Base-by-base conservation (phyloP, 2,888 invertebrate species). In the Scrobipalpa costella region DNA sequence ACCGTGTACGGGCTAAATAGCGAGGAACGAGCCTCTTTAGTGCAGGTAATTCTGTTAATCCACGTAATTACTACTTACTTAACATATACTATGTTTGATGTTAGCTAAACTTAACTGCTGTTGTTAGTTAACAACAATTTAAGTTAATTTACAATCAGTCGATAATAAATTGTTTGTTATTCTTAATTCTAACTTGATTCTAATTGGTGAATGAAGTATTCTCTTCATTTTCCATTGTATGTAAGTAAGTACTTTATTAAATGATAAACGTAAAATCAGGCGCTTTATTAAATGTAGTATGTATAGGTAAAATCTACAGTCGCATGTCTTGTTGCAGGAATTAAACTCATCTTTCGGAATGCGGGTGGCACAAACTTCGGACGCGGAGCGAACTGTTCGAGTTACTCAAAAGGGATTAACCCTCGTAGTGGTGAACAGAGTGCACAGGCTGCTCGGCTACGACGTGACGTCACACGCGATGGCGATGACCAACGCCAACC, bases 401-500 rank as follows among this genome's bases (percentile, higher is more conserved):
- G 78, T 92, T 8, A 84, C 86, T 13, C 89, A 89, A 66, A 90
- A 88, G 65, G 89, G 91, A 0, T 69, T 91, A 5, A 90, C 91
- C 0, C 71, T 92, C 33, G 85, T 89, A 9, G 83, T 90, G 3
- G 90, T 92, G 40, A 92, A 92, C 74, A 79, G 90, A 6, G 77
- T 92, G 1, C 92, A 92, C 72, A 88, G 81, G 1, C 71, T 90
- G n/a, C 80, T 91, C 49, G 92, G 92, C 0, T 92, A 90, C 73
- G 90, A 92, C 73, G 91, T 92, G 11, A 81, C 90, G 0, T 91
- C 91, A 0, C 92, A 92, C 73, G 81, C 92, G 3, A 92, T 92
- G 92, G 86, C 90, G 0, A 90, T 92, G 87, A 90, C 91, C 19
- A 90, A 90, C 69, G 85, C 89, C 13, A 92, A 92, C 73, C 78